Conservation (phyloP, 2,888 invertebrate genomes). For the Ennomos erosarius region DNA sequence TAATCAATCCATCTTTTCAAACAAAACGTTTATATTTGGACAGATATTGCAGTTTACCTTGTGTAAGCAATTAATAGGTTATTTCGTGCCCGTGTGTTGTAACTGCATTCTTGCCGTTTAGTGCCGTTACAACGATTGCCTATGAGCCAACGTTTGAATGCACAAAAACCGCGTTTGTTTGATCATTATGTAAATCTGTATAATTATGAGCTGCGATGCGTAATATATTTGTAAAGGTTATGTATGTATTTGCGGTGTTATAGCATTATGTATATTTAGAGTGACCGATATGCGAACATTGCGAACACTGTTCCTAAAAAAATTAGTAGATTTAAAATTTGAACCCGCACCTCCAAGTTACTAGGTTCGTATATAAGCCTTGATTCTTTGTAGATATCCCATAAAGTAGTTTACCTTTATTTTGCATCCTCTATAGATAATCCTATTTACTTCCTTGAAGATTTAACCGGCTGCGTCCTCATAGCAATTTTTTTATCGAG, state of each 20-base stretch:
- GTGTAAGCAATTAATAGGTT: constrained; percentile 36
- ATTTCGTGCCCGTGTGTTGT: constrained; percentile 28
- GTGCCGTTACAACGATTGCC: constrained; percentile 33
- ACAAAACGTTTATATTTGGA: constrained; percentile 30
- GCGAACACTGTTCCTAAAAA: no score
- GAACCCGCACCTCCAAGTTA: no score
- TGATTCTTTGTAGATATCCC: no score
- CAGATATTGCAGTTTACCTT: constrained; percentile 33
- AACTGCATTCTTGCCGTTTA: constrained; percentile 33
- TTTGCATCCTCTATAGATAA: no score
- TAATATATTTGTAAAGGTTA: constrained; percentile 24
- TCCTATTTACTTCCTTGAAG: no score
- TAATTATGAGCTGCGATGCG: constrained; percentile 31
- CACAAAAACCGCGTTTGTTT: constrained; percentile 36
- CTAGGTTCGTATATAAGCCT: no score
- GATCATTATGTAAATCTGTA: constrained; percentile 40
- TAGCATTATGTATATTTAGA: constrained; percentile 2
- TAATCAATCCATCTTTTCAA: constrained; percentile 18
- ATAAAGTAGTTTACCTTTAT: no score
- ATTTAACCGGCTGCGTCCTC: no score
- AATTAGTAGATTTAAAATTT: no score
- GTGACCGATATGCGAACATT: background rate
- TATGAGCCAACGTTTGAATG: constrained; percentile 30
- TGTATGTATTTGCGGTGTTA: constrained; percentile 22
- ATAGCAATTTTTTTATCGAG: no score